A percentile compares a stretch with the other conserved stretches of the same genome.
phyloP scores from a whole-genome alignment of 2,113 vertebrate genomes.

The Tonatia bakeri region DNA sequence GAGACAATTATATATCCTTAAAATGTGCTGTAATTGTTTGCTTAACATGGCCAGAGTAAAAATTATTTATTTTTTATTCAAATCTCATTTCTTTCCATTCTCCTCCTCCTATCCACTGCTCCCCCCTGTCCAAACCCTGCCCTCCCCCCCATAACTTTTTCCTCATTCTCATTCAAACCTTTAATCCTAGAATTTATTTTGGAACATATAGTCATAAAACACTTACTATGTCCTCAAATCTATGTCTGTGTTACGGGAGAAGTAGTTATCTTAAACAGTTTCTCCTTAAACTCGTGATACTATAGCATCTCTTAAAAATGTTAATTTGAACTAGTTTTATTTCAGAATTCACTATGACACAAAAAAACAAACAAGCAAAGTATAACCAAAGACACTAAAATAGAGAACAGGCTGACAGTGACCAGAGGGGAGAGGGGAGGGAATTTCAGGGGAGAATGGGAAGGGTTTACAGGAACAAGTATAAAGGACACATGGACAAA shows the following conservation, averaged over 20 bases:
- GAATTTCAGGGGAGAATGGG: no score
- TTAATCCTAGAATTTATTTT: neutral
- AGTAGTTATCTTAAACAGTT: neutral
- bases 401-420: no score
- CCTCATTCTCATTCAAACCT: neutral
- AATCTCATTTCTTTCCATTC: neutral
- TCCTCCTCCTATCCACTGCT: neutral
- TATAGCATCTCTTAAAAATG: neutral
- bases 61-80: neutral
- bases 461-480: no score
- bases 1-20: neutral
- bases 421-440: no score
- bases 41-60: neutral
- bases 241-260: neutral
- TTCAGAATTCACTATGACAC: neutral
- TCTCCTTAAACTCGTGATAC: neutral
- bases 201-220: neutral
- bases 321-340: neutral
- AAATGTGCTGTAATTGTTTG: neutral
- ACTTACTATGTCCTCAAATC: neutral
- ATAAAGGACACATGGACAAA: no score
- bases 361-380: no score
- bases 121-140: neutral
- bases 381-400: no score
- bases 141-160: neutral